Evolutionary conservation across 1,140 invertebrate genomes (phyloP).

Genomic region (Dreissena rostriformis): DNA sequence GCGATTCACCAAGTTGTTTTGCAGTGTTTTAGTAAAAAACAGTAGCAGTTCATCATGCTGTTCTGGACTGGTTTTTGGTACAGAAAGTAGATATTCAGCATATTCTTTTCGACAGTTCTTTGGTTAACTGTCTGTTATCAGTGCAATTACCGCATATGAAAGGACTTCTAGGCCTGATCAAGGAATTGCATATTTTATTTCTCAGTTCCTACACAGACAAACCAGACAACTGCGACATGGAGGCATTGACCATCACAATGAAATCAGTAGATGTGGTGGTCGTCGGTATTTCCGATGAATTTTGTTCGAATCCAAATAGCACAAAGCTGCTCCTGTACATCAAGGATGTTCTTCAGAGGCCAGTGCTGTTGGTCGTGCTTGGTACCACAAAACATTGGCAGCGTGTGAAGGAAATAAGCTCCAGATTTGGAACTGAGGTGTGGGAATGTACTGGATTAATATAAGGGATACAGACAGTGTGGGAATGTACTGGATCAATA

Average conservation of each 20-base stretch:
- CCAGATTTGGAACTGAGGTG: constrained; percentile 64
- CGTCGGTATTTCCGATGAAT: constrained; percentile 76
- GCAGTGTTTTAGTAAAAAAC: too few species aligned
- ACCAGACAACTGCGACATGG: constrained; percentile 68
- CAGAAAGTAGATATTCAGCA: too few species aligned
- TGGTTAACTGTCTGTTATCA: too few species aligned
- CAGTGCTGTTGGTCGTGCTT: constrained; percentile 70
- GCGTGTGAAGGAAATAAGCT: constrained; percentile 62
- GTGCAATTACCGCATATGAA: too few species aligned
- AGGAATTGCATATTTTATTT: not conserved
- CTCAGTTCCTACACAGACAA: constrained; percentile 72
- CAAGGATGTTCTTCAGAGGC: constrained; percentile 74
- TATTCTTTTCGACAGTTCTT: too few species aligned
- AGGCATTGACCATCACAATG: constrained; percentile 69
- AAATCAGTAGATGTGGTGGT: constrained; percentile 73
- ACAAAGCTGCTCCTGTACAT: constrained; percentile 70
- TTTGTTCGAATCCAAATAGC: constrained; percentile 66
- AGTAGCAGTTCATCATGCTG: too few species aligned
- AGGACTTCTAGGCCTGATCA: too few species aligned
- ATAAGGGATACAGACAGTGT: not conserved
- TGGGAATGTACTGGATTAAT: not conserved
- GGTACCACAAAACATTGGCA: constrained; percentile 73
- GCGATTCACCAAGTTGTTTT: too few species aligned
- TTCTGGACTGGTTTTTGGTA: too few species aligned
- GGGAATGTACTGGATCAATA: too few species aligned